Evolutionary conservation across 2,888 invertebrate species (phyloP).

Genomic region (Lottia scabra): DNA sequence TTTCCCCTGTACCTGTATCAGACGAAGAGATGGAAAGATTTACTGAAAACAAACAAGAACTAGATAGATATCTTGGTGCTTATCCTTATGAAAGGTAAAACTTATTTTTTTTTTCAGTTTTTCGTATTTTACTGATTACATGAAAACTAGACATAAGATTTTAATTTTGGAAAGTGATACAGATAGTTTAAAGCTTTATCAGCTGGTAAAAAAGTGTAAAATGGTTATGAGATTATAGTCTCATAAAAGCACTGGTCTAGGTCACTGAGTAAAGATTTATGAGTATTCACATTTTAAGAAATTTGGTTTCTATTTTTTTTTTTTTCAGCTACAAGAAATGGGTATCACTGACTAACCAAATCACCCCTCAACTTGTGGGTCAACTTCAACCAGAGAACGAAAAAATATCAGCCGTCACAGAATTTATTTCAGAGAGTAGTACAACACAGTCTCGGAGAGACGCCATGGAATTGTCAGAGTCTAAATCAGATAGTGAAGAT

Average conservation of each 20-base stretch:
- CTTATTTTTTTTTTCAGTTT: too few relatives aligned
- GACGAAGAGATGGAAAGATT: slow-evolving; percentile 77
- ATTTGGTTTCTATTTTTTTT: slow-evolving; percentile 4
- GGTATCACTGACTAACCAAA: slow-evolving; percentile 80
- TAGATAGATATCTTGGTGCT: slow-evolving; percentile 86
- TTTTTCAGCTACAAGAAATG: slow-evolving; percentile 82
- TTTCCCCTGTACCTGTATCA: slow-evolving; percentile 71
- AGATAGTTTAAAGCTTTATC: too few relatives aligned
- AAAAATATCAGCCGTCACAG: slow-evolving; percentile 83
- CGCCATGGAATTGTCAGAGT: slow-evolving; percentile 35
- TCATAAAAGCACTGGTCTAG: too few relatives aligned
- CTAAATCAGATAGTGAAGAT: slow-evolving; percentile 7
- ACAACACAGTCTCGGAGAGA: slow-evolving; percentile 52
- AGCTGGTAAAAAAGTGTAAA: too few relatives aligned
- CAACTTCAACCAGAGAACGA: slow-evolving; percentile 81
- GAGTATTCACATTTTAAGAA: not conserved
- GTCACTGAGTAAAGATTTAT: not conserved
- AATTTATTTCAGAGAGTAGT: slow-evolving; percentile 74
- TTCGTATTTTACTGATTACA: too few relatives aligned
- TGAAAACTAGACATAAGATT: too few relatives aligned
- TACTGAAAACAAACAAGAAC: slow-evolving; percentile 77
- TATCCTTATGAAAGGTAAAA: slow-evolving; percentile 84
- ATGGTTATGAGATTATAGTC: too few relatives aligned
- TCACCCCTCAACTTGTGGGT: slow-evolving; percentile 76
- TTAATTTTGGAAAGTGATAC: too few relatives aligned